Percentiles rank a stretch among this genome's conserved stretches.
These are phyloP conservation scores for Eueremaeus valkanovi DNA, from an alignment of 2,888 invertebrate species.

Conservation along the genomic window DNA sequence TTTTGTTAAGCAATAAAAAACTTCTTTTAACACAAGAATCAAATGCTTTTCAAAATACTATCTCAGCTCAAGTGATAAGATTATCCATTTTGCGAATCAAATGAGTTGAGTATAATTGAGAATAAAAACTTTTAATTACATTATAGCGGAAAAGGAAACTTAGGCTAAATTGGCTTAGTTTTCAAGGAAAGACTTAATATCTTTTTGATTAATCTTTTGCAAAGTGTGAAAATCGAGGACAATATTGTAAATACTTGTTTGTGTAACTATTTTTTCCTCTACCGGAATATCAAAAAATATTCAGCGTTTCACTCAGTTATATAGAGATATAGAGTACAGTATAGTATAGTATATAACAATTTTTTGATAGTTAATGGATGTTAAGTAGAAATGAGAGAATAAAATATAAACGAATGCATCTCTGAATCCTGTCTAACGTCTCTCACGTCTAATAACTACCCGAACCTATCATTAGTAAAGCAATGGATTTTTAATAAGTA, in stretches of 20 bases:
- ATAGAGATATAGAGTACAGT: background rate
- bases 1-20: too few relatives aligned
- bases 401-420: background rate
- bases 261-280: background rate
- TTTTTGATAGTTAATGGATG: conserved; percentile 22
- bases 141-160: background rate
- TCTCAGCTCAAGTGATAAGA: background rate
- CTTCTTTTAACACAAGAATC: too few relatives aligned
- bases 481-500: conserved; percentile 32
- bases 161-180: background rate
- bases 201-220: background rate
- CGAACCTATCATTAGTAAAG: conserved; percentile 25
- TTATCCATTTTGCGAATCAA: background rate
- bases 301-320: too few relatives aligned
- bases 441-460: conserved; percentile 9
- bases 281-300: background rate
- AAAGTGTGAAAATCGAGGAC: background rate
- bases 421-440: conserved; percentile 29
- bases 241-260: background rate
- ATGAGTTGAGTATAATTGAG: background rate
- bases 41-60: too few relatives aligned
- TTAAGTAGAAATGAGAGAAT: background rate
- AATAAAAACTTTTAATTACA: background rate
- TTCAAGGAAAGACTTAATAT: background rate
- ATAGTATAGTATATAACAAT: background rate